Evolutionary conservation across 2,797 vertebrate species (phyloP).

Genomic region (Amblyopsis hoosieri): DNA sequence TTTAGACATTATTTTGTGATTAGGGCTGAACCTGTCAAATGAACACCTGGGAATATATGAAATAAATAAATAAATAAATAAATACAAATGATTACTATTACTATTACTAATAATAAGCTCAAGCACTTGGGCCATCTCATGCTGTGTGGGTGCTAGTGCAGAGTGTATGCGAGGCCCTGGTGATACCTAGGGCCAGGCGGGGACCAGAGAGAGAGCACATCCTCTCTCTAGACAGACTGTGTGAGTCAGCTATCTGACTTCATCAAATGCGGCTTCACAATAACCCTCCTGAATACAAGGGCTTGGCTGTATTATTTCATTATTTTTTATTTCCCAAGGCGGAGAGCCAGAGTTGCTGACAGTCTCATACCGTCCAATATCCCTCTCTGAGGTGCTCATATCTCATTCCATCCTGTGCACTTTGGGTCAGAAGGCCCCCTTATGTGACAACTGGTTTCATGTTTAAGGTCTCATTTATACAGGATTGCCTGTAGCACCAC

Average conservation of each 20-base stretch:
- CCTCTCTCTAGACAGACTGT: constrained; percentile 60
- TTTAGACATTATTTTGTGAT: constrained; percentile 7
- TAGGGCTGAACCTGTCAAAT: too few species aligned
- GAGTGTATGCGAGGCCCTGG: too few species aligned
- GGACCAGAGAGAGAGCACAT: constrained; percentile 36
- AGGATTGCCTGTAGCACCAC: constrained; percentile 28
- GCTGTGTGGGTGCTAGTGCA: too few species aligned
- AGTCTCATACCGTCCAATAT: constrained; percentile 67
- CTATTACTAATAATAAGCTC: too few species aligned
- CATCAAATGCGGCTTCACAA: constrained; percentile 77
- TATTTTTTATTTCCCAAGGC: constrained; percentile 76
- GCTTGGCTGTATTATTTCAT: constrained; percentile 70
- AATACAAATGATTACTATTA: too few species aligned
- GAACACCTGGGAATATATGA: constrained; percentile 14
- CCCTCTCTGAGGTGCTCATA: constrained; percentile 64
- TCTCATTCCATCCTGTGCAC: constrained; percentile 67
- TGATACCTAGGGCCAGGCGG: constrained; percentile 33
- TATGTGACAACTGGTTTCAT: constrained; percentile 67
- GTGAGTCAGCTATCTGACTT: constrained; percentile 75
- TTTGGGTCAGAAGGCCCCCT: constrained; percentile 63
- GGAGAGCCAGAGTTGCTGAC: constrained; percentile 70
- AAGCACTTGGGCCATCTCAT: too few species aligned
- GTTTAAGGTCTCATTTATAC: constrained; percentile 56
- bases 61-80: too few species aligned
- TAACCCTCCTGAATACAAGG: constrained; percentile 71